phyloP scores from a whole-genome alignment of 35 echinoderm and acorn worm species.

The Strongylocentrotus purpuratus region DNA sequence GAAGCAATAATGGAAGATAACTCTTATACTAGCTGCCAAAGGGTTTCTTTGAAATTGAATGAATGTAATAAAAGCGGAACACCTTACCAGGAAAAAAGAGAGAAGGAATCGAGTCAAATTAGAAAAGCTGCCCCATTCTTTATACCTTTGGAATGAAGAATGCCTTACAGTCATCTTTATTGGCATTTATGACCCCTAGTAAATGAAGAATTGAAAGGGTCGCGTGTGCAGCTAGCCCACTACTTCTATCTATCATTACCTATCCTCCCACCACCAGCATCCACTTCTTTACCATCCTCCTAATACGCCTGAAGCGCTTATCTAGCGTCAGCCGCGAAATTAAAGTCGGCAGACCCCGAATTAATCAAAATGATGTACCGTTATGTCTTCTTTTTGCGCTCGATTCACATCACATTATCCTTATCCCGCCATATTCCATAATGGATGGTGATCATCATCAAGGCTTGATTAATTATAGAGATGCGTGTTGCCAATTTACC shows the following conservation, averaged over 20 bases:
- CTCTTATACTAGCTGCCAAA: not conserved
- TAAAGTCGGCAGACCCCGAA: conserved; percentile 24
- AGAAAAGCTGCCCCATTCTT: not conserved
- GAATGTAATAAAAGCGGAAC: not conserved
- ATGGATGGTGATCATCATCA: not conserved
- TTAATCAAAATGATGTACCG: conserved; percentile 15
- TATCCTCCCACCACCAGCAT: not conserved
- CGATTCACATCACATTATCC: not conserved
- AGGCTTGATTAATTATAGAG: not conserved
- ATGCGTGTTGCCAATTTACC: not conserved
- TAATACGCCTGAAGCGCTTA: not conserved
- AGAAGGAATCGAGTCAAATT: not conserved
- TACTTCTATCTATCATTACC: not conserved
- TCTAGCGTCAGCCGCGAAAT: not conserved
- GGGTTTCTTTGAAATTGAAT: not conserved
- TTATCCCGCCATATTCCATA: not conserved
- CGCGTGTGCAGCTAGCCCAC: not conserved
- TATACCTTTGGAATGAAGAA: not conserved
- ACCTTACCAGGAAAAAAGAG: not conserved
- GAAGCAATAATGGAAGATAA: not conserved
- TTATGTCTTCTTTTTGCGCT: not conserved
- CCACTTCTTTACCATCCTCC: not conserved
- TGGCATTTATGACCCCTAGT: not conserved
- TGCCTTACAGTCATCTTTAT: not conserved
- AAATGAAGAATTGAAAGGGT: not conserved